Base-by-base conservation (phyloP, 2,797 vertebrate species). In the Chromis chromis region DNA sequence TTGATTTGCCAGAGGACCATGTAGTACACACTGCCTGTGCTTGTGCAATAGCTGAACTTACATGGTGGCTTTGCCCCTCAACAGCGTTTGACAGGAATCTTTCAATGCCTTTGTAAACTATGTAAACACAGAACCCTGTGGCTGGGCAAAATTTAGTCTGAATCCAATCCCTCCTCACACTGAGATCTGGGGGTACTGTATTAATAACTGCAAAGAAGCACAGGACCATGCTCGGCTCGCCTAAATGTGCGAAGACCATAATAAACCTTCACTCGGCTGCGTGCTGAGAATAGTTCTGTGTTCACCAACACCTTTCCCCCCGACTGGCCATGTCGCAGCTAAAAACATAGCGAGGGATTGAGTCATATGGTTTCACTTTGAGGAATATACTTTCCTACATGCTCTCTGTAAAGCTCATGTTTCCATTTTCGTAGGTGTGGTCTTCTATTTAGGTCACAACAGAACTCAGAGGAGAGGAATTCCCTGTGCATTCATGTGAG, bases 291-390 rank as follows among this genome's bases (percentile, higher is more conserved):
- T 60, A 77, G 49, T 62, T 86, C 76, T 67, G 44, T 60, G 62
- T 73, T 82, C 67, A 44, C 70, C 28, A 55, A 86, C 87, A 88
- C 86, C 83, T 88, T 82, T 83, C 11, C 68, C 73, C 64, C 67
- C 42, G 58, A 69, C 68, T 67, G 69, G 31, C 21, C 13, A 65
- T 62, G 66, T 63, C 85, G 68, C 54, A 82, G 81, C 75, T 50
- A 69, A 82, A 83, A 84, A 85, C 81, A 79, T 55, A 74, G 78
- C 49, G 2, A 60, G 59, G 67, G 67, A 86, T 59, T 74, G 85
- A 88, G 85, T 92, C 94, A 94, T 94, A 93, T 94, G 94, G 92
- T 94, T 95, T 93, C 87, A 93, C 93, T 95, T 94, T 94, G 90
- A 86, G 85, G 80, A 90, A 85, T 88, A 91, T 86, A 88, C 86